Evolutionary conservation across 2,113 vertebrate genomes (phyloP).

Genomic region (Phasianus colchicus): DNA sequence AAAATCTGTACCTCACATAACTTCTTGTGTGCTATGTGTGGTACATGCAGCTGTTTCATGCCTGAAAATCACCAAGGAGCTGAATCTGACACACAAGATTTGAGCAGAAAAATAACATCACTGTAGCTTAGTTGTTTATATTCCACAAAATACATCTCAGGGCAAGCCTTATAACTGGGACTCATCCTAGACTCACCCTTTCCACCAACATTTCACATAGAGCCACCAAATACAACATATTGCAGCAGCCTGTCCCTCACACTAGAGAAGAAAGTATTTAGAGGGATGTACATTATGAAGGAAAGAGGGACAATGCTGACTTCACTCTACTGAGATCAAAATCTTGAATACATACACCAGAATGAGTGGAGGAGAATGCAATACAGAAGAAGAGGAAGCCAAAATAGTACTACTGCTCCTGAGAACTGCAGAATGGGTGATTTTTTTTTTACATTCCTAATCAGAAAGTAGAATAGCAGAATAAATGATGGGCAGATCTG

Average conservation of each 20-base stretch:
- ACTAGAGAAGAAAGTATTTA: neutral
- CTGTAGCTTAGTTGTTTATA: neutral
- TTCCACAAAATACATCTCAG: neutral
- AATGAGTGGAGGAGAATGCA: neutral
- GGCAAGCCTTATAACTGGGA: neutral
- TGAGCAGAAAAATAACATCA: no score
- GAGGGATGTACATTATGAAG: neutral
- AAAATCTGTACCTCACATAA: neutral
- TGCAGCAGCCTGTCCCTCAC: no score
- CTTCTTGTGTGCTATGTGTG: neutral
- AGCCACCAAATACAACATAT: neutral
- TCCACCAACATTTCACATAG: neutral
- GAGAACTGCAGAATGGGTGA: rapidly evolving
- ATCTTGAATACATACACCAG: neutral
- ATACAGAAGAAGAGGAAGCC: neutral
- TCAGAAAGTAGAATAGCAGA: neutral
- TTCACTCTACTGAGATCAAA: neutral
- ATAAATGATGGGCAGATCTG: neutral
- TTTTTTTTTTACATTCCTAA: neutral
- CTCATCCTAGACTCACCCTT: neutral
- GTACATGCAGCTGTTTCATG: neutral
- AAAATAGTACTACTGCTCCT: neutral
- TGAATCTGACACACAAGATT: neutral
- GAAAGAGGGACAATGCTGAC: neutral
- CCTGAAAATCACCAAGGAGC: neutral